phyloP scores from a whole-genome alignment of 2,113 vertebrate genomes.

The Scortum barcoo region DNA sequence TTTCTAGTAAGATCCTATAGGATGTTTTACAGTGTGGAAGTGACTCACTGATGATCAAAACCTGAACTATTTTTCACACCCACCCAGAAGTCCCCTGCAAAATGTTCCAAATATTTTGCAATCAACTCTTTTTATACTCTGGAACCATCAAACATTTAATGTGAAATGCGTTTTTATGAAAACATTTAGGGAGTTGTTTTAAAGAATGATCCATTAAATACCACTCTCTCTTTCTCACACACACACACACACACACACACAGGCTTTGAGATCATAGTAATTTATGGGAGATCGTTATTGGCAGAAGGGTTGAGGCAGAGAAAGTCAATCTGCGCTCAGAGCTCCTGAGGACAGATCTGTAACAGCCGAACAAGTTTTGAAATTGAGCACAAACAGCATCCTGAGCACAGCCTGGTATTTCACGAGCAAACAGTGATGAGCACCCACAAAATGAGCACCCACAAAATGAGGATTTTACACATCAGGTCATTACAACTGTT shows the following conservation, averaged over 20 bases:
- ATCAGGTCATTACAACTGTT: too few species aligned
- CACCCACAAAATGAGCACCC: background rate
- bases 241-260: background rate
- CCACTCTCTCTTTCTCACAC: background rate
- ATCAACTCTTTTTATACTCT: too few species aligned
- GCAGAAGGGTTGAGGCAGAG: background rate
- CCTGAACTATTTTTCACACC: background rate
- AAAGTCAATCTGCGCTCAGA: background rate
- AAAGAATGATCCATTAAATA: background rate
- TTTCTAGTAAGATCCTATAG: too few species aligned
- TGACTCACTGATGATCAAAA: background rate
- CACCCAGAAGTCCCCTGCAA: background rate
- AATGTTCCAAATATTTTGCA: background rate
- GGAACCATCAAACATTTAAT: background rate
- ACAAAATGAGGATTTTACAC: background rate
- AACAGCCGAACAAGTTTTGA: background rate
- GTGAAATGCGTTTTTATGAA: background rate
- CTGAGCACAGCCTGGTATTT: background rate
- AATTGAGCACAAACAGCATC: background rate
- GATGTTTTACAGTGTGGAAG: background rate
- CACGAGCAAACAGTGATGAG: background rate
- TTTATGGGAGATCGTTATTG: conserved; percentile 2
- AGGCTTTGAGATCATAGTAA: background rate
- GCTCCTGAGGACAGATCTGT: background rate
- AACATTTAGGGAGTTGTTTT: background rate